A percentile compares a stretch with the other conserved stretches of the same genome.
These are phyloP conservation scores for Alcedo atthis DNA, from an alignment of 2,797 vertebrate species.

Conservation along the genomic window DNA sequence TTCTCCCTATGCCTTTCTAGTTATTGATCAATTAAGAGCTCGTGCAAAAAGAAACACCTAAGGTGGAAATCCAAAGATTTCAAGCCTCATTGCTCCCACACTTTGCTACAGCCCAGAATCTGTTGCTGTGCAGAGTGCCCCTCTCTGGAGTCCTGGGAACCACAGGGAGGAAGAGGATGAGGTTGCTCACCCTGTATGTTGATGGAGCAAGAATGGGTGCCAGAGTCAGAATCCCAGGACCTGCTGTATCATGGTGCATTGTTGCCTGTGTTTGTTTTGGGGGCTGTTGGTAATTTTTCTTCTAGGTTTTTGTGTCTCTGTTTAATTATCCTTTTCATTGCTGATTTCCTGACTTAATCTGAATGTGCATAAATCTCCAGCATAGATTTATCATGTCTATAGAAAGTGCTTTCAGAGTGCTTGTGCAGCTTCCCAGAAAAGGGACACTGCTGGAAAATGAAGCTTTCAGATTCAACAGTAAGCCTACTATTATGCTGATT, in stretches of 20 bases:
- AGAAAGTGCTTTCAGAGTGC: constrained; percentile 54
- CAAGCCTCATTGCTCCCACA: background rate
- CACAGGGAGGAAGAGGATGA: background rate
- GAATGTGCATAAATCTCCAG: constrained; percentile 68
- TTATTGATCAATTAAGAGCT: background rate
- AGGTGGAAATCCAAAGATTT: background rate
- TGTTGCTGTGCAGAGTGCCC: background rate
- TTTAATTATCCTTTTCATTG: constrained; percentile 67
- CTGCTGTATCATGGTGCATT: constrained; percentile 39
- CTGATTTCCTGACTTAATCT: constrained; percentile 69
- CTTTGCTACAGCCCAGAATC: background rate
- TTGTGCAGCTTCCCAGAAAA: constrained; percentile 57
- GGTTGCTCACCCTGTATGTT: background rate
- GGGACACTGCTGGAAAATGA: constrained; percentile 43
- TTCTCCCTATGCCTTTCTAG: background rate
- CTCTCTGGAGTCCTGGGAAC: constrained; percentile 22
- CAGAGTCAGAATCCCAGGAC: constrained; percentile 66
- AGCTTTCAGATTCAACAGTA: constrained; percentile 68
- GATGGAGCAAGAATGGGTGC: constrained; percentile 1
- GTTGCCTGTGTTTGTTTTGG: constrained; percentile 55
- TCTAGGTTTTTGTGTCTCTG: constrained; percentile 61
- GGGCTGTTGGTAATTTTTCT: constrained; percentile 56
- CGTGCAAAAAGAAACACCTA: background rate
- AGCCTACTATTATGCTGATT: constrained; percentile 72
- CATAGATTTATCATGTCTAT: constrained; percentile 65